Conservation (phyloP, 2,113 vertebrate species). For the Anoura caudifer region DNA sequence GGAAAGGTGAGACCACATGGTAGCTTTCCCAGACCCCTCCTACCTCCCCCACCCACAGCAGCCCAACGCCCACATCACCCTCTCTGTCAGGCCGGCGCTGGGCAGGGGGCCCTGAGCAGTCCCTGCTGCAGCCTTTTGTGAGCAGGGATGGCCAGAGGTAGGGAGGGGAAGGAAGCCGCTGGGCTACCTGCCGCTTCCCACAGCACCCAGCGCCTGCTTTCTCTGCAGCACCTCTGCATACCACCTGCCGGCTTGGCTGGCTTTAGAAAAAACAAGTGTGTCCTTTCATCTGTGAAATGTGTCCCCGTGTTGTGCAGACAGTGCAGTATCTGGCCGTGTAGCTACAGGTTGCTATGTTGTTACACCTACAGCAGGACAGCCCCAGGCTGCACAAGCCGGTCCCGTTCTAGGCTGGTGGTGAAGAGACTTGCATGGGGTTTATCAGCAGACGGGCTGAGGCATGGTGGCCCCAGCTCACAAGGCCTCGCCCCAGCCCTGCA, state of each 20-base stretch:
- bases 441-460: neutral
- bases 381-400: no score
- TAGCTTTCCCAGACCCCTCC: neutral
- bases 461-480: neutral
- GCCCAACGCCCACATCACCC: neutral
- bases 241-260: neutral
- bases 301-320: neutral
- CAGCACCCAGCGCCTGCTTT: neutral
- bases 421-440: neutral
- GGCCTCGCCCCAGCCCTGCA: neutral
- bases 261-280: neutral
- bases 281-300: neutral
- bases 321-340: no score
- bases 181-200: neutral
- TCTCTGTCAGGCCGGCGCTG: neutral
- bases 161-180: neutral
- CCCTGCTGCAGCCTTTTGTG: neutral
- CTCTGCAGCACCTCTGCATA: neutral
- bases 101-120: neutral
- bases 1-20: neutral
- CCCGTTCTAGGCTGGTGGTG: accelerated
- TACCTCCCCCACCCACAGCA: neutral
- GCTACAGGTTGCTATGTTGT: neutral
- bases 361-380: neutral
- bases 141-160: neutral